phyloP scores from a whole-genome alignment of 2,797 vertebrate species.

The Anguilla megastoma region DNA sequence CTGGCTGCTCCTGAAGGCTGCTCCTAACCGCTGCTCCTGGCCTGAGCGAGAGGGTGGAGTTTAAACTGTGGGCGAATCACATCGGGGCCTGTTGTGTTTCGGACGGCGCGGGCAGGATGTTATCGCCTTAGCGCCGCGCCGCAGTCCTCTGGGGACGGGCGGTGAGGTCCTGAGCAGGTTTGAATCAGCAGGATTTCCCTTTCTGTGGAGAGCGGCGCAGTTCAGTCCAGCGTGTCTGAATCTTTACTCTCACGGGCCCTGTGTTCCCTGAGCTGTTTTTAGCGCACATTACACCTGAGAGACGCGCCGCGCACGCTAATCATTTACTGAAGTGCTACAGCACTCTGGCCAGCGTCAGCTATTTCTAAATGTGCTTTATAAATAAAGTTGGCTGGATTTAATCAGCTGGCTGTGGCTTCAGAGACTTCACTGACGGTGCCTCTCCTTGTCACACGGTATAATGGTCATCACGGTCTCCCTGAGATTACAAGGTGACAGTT shows the following conservation, averaged over 20 bases:
- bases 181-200: conserved; percentile 1
- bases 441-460: neutral
- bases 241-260: neutral
- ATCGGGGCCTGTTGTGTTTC: neutral
- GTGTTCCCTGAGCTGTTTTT: neutral
- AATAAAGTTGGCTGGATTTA: no score
- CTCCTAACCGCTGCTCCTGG: neutral
- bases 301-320: neutral
- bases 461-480: neutral
- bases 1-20: neutral
- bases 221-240: neutral
- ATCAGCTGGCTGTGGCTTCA: neutral
- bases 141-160: neutral
- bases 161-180: conserved; percentile 2
- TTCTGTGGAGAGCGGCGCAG: no score
- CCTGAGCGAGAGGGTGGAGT: neutral
- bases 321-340: no score
- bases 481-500: neutral
- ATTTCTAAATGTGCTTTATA: no score
- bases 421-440: neutral
- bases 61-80: neutral
- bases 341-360: no score
- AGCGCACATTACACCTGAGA: neutral
- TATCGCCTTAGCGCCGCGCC: neutral
- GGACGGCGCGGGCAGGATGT: conserved; percentile 5